A percentile compares a stretch with the other conserved stretches of the same genome.
These are phyloP conservation scores for Sebastes elongatus DNA, from an alignment of 2,797 vertebrate species.

Conservation along the genomic window DNA sequence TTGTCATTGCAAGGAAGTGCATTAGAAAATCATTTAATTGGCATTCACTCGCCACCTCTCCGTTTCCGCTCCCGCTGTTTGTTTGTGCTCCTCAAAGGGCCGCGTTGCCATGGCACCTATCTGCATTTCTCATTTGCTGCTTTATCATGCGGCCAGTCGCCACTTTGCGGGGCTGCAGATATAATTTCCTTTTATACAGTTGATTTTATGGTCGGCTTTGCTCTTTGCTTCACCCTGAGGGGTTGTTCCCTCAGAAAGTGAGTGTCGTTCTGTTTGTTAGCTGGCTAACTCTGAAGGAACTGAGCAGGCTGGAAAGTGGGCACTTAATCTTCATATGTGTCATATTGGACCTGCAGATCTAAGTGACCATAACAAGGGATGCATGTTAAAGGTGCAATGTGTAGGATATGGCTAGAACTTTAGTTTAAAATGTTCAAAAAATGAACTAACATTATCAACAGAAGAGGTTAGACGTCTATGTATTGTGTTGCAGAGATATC, in stretches of 20 bases:
- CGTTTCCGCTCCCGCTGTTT: slow-evolving; percentile 54
- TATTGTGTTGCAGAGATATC: too few species aligned
- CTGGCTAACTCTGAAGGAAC: background rate
- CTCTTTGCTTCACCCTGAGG: slow-evolving; percentile 46
- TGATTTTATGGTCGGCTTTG: slow-evolving; percentile 68
- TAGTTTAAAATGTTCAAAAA: too few species aligned
- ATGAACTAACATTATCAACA: too few species aligned
- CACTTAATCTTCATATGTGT: background rate
- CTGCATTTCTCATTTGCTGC: slow-evolving; percentile 64
- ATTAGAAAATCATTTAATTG: slow-evolving; percentile 66
- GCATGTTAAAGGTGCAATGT: background rate
- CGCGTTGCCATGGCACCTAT: slow-evolving; percentile 71
- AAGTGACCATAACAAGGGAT: background rate
- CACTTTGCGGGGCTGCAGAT: slow-evolving; percentile 71
- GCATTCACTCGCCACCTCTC: slow-evolving; percentile 50
- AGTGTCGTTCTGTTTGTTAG: slow-evolving; percentile 24
- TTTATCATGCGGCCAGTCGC: slow-evolving; percentile 40
- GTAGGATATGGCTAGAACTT: too few species aligned
- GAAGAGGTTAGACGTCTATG: too few species aligned
- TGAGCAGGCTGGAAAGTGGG: slow-evolving; percentile 5
- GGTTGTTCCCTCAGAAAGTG: slow-evolving; percentile 17
- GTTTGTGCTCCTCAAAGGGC: slow-evolving; percentile 56
- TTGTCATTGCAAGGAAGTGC: slow-evolving; percentile 22
- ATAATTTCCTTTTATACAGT: slow-evolving; percentile 64
- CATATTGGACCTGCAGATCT: background rate